Conservation (phyloP, 2,113 vertebrate genomes). For the Morone chrysops region DNA sequence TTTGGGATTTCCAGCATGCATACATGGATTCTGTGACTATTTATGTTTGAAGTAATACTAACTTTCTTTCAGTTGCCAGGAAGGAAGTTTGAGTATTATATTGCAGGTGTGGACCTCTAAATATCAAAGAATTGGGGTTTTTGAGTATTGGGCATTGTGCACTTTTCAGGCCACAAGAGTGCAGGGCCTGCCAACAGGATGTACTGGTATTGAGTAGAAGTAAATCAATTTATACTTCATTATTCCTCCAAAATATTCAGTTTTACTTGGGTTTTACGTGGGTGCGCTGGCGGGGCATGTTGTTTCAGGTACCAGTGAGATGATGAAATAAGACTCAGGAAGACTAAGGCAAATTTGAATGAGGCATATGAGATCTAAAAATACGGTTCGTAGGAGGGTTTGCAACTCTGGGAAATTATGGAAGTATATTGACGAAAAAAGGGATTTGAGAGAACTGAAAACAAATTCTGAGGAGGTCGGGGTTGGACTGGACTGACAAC, state of each 20-base stretch:
- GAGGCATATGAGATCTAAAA: background rate
- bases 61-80: too few relatives aligned
- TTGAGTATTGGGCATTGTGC: background rate
- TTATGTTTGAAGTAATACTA: too few relatives aligned
- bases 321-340: background rate
- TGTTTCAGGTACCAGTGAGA: background rate
- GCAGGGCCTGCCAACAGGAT: background rate
- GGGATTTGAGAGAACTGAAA: background rate
- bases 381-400: background rate
- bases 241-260: background rate
- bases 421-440: background rate
- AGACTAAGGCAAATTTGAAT: background rate
- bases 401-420: too few relatives aligned
- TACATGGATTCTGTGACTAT: background rate
- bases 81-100: too few relatives aligned
- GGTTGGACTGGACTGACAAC: too few relatives aligned
- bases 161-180: background rate
- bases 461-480: background rate
- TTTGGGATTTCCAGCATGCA: background rate
- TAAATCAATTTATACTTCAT: background rate
- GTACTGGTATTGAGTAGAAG: background rate
- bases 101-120: background rate
- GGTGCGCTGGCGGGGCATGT: background rate
- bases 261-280: background rate
- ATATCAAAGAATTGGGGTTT: background rate